These are phyloP conservation scores for Turritopsis dohrnii DNA, from an alignment of 30 jellyfish, hydroid and myxozoan genomes.

Conservation along the genomic window DNA sequence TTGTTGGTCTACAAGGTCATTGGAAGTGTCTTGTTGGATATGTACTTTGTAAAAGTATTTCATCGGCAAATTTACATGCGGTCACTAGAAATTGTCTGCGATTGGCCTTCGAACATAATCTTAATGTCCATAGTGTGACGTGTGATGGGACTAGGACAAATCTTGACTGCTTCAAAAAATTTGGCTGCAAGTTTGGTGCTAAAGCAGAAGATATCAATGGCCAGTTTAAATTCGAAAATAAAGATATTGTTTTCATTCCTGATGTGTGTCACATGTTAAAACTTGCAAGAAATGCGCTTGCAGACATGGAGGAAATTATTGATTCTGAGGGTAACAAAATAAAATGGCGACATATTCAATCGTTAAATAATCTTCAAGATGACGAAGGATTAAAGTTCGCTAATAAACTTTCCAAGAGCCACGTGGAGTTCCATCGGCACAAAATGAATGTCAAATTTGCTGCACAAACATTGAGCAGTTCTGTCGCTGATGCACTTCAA, in stretches of 20 bases:
- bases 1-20: constrained; percentile 30
- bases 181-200: too few relatives aligned
- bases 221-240: too few relatives aligned
- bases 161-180: too few relatives aligned
- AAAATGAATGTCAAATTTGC: constrained; percentile 47
- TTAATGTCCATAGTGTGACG: too few relatives aligned
- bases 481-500: constrained; percentile 59
- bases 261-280: too few relatives aligned
- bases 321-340: constrained; percentile 4
- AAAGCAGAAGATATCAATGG: too few relatives aligned
- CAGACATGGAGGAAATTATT: not conserved
- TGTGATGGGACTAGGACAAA: too few relatives aligned
- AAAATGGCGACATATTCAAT: constrained; percentile 22
- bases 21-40: constrained; percentile 36
- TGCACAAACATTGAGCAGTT: constrained; percentile 40
- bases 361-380: constrained; percentile 15
- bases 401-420: constrained; percentile 14
- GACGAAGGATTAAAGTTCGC: constrained; percentile 36
- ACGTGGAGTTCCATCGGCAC: constrained; percentile 25
- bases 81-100: too few relatives aligned
- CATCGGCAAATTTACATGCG: not conserved
- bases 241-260: too few relatives aligned
- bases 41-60: not conserved
- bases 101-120: too few relatives aligned
- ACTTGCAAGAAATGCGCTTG: not conserved